Percentiles rank a stretch among this genome's conserved stretches.
These are phyloP conservation scores for Anoncus sp. DNA, from an alignment of 2,888 invertebrate species.

Conservation along the genomic window DNA sequence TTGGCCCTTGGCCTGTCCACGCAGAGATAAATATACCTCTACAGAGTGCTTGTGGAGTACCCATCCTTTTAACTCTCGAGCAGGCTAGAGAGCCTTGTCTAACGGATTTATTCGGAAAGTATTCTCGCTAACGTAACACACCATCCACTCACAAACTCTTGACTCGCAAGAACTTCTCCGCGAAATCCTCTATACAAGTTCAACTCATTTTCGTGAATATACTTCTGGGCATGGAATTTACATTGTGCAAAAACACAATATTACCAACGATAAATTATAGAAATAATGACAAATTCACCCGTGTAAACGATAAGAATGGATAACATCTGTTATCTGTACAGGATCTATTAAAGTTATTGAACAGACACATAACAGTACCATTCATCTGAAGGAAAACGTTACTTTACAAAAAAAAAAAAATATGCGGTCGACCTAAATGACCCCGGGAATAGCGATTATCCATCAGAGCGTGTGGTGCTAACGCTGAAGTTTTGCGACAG, in stretches of 20 bases:
- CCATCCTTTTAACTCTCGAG: constrained; percentile 2
- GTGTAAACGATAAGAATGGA: too few relatives aligned
- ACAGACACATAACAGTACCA: too few relatives aligned
- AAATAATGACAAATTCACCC: too few relatives aligned
- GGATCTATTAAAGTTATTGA: too few relatives aligned
- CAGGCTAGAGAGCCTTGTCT: constrained; percentile 7
- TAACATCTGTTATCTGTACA: too few relatives aligned
- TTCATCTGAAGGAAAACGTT: neutral
- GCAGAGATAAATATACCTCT: constrained; percentile 51
- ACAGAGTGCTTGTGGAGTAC: constrained; percentile 25
- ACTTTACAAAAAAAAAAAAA: neutral
- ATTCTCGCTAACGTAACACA: constrained; percentile 31
- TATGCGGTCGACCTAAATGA: constrained; percentile 6
- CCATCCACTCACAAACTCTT: constrained; percentile 30
- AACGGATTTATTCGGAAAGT: constrained; percentile 28
- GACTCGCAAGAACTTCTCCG: constrained; percentile 13
- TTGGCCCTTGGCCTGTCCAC: constrained; percentile 36
- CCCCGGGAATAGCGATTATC: constrained; percentile 1
- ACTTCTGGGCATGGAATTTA: too few relatives aligned
- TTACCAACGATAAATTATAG: too few relatives aligned
- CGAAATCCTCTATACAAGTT: too few relatives aligned
- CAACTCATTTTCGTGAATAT: too few relatives aligned
- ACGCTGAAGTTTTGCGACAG: neutral
- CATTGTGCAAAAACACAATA: too few relatives aligned
- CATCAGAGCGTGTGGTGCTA: neutral